Conservation (phyloP, 2,888 invertebrate species). For the Thymelicus lineola region DNA sequence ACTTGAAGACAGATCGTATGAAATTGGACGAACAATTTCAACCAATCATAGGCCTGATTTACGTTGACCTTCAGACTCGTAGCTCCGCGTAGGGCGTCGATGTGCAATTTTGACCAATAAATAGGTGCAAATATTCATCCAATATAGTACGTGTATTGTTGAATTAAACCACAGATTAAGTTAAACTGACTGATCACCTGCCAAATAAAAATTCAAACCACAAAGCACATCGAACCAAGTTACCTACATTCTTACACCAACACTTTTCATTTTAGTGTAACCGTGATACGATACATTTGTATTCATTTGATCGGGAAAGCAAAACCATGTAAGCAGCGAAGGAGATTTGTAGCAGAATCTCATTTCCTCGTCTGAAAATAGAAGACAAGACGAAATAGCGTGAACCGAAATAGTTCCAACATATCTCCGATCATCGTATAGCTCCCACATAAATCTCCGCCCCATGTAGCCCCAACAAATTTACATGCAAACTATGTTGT, state of each 20-base stretch:
- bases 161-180: no score
- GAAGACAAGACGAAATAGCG: slow-evolving; percentile 10
- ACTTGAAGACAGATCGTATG: no score
- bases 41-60: no score
- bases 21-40: no score
- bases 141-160: no score
- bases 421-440: not conserved
- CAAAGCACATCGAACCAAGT: no score
- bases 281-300: not conserved
- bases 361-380: slow-evolving; percentile 15
- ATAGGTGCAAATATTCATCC: no score
- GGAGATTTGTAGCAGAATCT: slow-evolving; percentile 15
- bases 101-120: no score
- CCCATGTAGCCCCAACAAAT: not conserved
- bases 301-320: slow-evolving; percentile 14
- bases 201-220: no score
- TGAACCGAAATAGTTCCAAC: not conserved
- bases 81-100: no score
- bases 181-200: no score
- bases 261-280: not conserved
- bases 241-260: not conserved
- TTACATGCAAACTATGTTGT: slow-evolving; percentile 1
- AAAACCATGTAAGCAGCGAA: not conserved
- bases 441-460: not conserved
- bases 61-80: no score